These are phyloP conservation scores for Lasaia peninsularis DNA, from an alignment of 1,140 invertebrate species.

Conservation along the genomic window DNA sequence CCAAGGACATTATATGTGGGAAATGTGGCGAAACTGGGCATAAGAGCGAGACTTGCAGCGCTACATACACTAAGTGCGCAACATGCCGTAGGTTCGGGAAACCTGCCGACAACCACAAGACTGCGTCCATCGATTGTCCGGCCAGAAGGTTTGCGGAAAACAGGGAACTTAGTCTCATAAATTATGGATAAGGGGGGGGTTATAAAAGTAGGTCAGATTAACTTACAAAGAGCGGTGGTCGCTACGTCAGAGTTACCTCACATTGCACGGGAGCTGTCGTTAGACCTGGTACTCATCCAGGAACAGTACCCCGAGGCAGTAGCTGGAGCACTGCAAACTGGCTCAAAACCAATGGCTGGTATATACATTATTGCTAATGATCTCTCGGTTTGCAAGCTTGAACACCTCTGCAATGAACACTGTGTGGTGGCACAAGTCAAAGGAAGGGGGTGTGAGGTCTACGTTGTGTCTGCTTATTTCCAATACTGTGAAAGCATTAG, in stretches of 20 bases:
- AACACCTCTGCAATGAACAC: not conserved
- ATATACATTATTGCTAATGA: not conserved
- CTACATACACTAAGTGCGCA: not conserved
- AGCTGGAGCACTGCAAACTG: not conserved
- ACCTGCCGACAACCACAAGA: not conserved
- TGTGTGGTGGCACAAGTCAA: no score
- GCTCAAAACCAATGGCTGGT: not conserved
- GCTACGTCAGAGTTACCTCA: not conserved
- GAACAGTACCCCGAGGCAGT: not conserved
- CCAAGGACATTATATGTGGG: not conserved
- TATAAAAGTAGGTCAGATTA: not conserved
- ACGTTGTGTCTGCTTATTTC: no score
- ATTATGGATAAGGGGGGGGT: not conserved
- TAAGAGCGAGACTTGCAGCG: not conserved
- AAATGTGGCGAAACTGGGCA: not conserved
- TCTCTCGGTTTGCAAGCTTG: not conserved
- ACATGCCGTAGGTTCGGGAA: not conserved
- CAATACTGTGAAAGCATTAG: not conserved
- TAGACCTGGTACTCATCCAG: not conserved
- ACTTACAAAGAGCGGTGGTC: not conserved
- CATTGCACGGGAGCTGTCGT: no score
- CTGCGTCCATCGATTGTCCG: not conserved
- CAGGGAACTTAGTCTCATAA: not conserved
- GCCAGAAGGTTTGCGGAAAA: not conserved
- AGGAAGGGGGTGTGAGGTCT: not conserved